Evolutionary conservation across 2,888 invertebrate species (phyloP).

Genomic region (Syrista parreyssii): DNA sequence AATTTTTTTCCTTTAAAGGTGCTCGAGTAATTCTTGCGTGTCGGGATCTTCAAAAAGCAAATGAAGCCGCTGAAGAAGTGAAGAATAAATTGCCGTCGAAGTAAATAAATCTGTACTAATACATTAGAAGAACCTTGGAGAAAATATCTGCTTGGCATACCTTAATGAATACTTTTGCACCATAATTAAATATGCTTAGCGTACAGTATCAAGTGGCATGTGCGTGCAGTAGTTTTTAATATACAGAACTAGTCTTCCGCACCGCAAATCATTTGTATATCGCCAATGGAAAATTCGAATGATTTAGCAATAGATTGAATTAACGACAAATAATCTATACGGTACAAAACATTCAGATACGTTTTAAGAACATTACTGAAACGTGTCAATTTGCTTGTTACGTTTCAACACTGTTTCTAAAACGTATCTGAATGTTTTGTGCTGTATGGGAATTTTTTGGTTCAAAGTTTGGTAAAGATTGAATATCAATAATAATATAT

Average conservation of each 20-base stretch:
- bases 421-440: no score
- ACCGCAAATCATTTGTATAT: background rate
- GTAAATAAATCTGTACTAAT: constrained; percentile 31
- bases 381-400: no score
- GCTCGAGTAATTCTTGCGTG: constrained; percentile 68
- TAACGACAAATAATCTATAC: background rate
- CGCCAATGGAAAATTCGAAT: background rate
- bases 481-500: background rate
- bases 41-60: constrained; percentile 65
- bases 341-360: no score
- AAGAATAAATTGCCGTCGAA: constrained; percentile 41
- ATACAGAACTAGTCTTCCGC: background rate
- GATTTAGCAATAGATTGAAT: background rate
- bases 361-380: no score
- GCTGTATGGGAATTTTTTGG: background rate
- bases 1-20: constrained; percentile 31
- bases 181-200: background rate
- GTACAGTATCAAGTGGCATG: background rate
- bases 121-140: background rate
- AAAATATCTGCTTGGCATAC: background rate
- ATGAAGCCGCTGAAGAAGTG: constrained; percentile 65
- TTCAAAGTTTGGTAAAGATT: background rate
- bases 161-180: background rate
- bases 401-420: no score
- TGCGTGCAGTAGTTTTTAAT: background rate